These are phyloP conservation scores for Empis stercorea DNA, from an alignment of 2,888 invertebrate genomes.

Conservation along the genomic window DNA sequence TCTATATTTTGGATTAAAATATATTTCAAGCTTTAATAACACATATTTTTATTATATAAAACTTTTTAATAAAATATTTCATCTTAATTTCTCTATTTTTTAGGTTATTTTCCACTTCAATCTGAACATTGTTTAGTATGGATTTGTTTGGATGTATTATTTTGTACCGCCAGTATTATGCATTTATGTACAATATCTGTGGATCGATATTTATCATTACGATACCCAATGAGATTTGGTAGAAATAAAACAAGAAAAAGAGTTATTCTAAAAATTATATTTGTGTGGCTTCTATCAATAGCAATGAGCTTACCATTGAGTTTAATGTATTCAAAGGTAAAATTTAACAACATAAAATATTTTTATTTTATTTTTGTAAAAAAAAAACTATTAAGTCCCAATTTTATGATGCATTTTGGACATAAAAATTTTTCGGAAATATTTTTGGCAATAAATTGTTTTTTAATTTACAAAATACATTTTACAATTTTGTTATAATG, in stretches of 20 bases:
- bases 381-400: too few species aligned
- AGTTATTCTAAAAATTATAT: conserved; percentile 78
- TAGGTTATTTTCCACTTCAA: conserved; percentile 72
- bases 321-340: conserved; percentile 77
- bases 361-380: too few species aligned
- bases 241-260: conserved; percentile 75
- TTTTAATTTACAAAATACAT: too few species aligned
- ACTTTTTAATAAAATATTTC: not conserved
- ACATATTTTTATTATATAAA: too few species aligned
- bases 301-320: conserved; percentile 85
- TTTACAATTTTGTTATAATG: too few species aligned
- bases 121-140: conserved; percentile 82
- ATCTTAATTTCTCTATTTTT: conserved; percentile 21
- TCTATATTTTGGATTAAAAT: too few species aligned
- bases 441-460: too few species aligned
- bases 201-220: conserved; percentile 81
- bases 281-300: conserved; percentile 87
- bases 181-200: conserved; percentile 94
- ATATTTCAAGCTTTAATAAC: too few species aligned
- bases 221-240: conserved; percentile 88
- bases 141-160: conserved; percentile 90
- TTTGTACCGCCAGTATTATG: conserved; percentile 95
- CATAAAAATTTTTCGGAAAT: too few species aligned
- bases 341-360: conserved; percentile 1
- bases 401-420: too few species aligned